Evolutionary conservation across 2,888 invertebrate species (phyloP).

Genomic region (Listrodromus nycthemerus): DNA sequence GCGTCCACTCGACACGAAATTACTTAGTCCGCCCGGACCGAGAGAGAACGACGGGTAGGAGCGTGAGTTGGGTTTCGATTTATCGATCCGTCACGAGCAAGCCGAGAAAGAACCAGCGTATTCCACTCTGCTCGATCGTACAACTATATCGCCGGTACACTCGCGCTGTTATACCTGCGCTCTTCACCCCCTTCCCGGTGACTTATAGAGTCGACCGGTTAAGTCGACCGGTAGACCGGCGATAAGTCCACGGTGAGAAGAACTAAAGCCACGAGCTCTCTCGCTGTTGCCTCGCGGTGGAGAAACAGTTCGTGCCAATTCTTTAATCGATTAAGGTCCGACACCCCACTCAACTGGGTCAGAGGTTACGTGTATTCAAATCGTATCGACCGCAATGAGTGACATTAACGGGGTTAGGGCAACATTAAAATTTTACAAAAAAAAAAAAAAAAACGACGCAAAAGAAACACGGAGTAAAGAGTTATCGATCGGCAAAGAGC

Average conservation of each 20-base stretch:
- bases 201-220: constrained; percentile 44
- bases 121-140: constrained; percentile 22
- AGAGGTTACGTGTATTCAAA: constrained; percentile 65
- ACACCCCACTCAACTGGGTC: constrained; percentile 73
- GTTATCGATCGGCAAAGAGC: no score
- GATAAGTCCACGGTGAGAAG: constrained; percentile 26
- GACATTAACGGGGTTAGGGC: no score
- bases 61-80: constrained; percentile 70
- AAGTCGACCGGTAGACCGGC: neutral
- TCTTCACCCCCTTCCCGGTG: constrained; percentile 41
- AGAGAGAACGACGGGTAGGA: constrained; percentile 30
- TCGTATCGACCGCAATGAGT: constrained; percentile 16
- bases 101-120: constrained; percentile 35
- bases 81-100: constrained; percentile 66
- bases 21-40: constrained; percentile 60
- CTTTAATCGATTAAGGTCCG: constrained; percentile 74
- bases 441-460: no score
- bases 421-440: no score
- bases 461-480: no score
- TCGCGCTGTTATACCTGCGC: constrained; percentile 7
- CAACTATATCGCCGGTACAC: constrained; percentile 30
- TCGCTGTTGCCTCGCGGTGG: constrained; percentile 8
- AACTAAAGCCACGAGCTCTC: constrained; percentile 9
- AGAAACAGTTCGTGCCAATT: constrained; percentile 71
- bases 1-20: constrained; percentile 63